Evolutionary conservation across 2,797 vertebrate species (phyloP), one percentile per base, ranked within the genome.

Genomic region (Simalia tracyae): DNA sequence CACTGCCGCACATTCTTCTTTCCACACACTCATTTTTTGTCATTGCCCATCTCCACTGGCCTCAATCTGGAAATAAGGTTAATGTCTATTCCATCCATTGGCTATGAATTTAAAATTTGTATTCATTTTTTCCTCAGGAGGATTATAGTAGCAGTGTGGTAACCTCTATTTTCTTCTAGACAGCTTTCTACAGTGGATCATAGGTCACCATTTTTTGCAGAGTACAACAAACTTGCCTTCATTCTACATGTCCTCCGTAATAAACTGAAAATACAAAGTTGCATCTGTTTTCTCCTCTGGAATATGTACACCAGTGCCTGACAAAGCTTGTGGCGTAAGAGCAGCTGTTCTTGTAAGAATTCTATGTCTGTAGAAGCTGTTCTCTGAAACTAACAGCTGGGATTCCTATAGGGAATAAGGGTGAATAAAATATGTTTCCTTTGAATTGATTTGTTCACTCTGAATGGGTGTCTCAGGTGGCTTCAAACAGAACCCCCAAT

Each of bases 361-460:
- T 24, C 31, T 72, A 86, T 87, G 26, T 94, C 85, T 94, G 90
- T 86, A 88, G 92, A 93, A 88, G 26, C 46, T 63, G 54, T 59
- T 28, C 12, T 92, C 17, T 64, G 90, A 93, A 96, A 91, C 85
- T 89, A 89, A 91, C 94, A 95, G 66, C 84, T 93, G 87, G 91
- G 90, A 59, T 94, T 95, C 94, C 24, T 92, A 89, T 91, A 94
- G 42, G 61, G 93, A 94, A 66, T 84, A 36, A 50, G 93, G 87
- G 91, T 76, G n/a, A 64, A 94, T 36, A 90, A 68, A 94, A 88
- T 87, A 86, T 92, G 91, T 86, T 84, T 89, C 87, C 86, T 93
- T 92, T 68, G 46, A 90, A 5, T 86, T 68, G 89, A 94, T 92
- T 89, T 92, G 24, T 92, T 93, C 87, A 19, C 89, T 90, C 91